Percentiles rank a stretch among this genome's conserved stretches.
These are phyloP conservation scores for Salvelinus alpinus DNA, from an alignment of 2,113 vertebrate genomes.

Conservation along the genomic window DNA sequence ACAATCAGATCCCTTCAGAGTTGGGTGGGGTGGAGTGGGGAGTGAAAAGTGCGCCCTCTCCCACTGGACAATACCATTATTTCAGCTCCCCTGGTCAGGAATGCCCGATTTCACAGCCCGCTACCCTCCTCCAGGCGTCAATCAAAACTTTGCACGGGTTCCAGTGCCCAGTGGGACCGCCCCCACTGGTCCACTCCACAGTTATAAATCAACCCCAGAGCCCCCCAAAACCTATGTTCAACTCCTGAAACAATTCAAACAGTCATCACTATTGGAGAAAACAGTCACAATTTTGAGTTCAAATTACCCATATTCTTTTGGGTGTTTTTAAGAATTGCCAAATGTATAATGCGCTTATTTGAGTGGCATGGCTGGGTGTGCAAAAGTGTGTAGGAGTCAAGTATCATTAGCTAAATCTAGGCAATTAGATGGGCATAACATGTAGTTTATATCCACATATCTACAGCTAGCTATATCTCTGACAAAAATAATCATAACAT, in stretches of 20 bases:
- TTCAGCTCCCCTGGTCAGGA: constrained; percentile 96
- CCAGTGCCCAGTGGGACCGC: constrained; percentile 60
- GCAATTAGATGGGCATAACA: too few relatives aligned
- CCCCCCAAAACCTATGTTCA: not conserved
- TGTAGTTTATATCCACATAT: too few relatives aligned
- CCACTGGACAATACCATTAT: constrained; percentile 93
- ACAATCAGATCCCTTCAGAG: constrained; percentile 83
- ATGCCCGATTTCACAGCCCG: constrained; percentile 94
- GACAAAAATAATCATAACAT: too few relatives aligned
- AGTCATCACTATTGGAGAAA: too few relatives aligned
- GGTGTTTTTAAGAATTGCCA: not conserved
- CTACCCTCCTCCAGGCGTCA: constrained; percentile 83
- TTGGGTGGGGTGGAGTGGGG: constrained; percentile 39
- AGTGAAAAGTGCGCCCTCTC: constrained; percentile 82
- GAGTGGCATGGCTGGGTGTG: not conserved
- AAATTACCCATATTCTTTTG: too few relatives aligned
- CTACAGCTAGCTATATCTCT: too few relatives aligned
- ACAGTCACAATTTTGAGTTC: too few relatives aligned
- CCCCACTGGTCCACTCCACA: constrained; percentile 30
- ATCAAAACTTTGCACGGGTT: constrained; percentile 79
- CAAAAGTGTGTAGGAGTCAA: too few relatives aligned
- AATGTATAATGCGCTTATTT: not conserved
- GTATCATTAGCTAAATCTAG: too few relatives aligned
- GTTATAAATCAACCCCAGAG: not conserved
- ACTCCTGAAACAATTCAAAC: too few relatives aligned